Conservation (phyloP, 1,140 invertebrate genomes). For the Drosophila trapezifrons region DNA sequence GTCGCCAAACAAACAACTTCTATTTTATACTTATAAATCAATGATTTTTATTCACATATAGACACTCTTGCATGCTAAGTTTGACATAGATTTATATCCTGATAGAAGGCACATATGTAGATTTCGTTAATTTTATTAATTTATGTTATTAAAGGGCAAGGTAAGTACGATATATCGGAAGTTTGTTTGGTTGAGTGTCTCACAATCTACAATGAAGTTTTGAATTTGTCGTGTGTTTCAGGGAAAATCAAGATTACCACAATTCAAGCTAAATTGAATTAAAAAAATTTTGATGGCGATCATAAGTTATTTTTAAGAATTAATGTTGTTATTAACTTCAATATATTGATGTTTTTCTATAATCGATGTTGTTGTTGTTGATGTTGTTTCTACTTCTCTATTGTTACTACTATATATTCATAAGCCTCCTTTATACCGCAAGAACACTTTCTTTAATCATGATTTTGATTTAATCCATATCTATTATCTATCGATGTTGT, state of each 20-base stretch:
- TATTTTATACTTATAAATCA: neutral
- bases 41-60: neutral
- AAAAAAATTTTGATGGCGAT: neutral
- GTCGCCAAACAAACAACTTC: too few relatives aligned
- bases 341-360: conserved; percentile 74
- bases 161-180: conserved; percentile 23
- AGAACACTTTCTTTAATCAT: conserved; percentile 57
- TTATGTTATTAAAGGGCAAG: neutral
- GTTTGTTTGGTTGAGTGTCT: conserved; percentile 15
- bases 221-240: neutral
- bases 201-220: neutral
- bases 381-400: conserved; percentile 74
- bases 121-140: neutral
- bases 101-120: neutral
- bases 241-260: neutral
- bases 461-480: conserved; percentile 43
- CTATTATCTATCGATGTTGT: conserved; percentile 41
- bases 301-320: conserved; percentile 51
- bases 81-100: neutral
- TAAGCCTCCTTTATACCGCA: conserved; percentile 40
- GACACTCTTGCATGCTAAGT: neutral
- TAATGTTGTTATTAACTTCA: conserved; percentile 72
- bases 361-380: conserved; percentile 80
- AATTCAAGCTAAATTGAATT: neutral
- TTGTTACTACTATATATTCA: conserved; percentile 50